Evolutionary conservation across 2,797 vertebrate species (phyloP), one percentile per base, ranked within the genome.

Genomic region (Ctenopoma multispine): DNA sequence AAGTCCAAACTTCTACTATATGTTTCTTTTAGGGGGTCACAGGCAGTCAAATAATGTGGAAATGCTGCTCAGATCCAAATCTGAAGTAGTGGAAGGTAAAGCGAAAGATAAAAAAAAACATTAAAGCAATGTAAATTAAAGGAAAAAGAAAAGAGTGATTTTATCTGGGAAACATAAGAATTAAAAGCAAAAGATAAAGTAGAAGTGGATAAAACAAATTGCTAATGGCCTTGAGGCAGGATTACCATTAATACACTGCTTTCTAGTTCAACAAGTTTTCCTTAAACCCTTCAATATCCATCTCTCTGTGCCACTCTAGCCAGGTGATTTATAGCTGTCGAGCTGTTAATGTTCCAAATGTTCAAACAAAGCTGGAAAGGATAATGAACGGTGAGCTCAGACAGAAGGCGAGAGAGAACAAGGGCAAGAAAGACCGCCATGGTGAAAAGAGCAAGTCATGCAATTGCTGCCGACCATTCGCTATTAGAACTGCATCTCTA

Each of bases 391-490:
- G 53, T 56, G 55, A 71, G 29, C 23, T 50, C 63, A 62, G 47
- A 46, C 40, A 57, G 14, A 57, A 1, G 15, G 43, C 4, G 57
- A 53, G 41, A 46, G n/a, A 64, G 67, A 58, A 69, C 68, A 81
- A 84, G 71, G 51, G 38, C 55, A 56, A 74, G 72, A 53, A 66
- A 72, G 48, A 48, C 57, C 8, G 40, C 44, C 9, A 27, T 14
- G 1, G 21, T 18, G 53, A 78, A 82, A 81, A 75, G 59, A 82
- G 68, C 56, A 80, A 68, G 51, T 60, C 44, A 67, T 61, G 65
- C 81, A 86, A 91, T 90, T 83, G 89, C 84, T 48, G 60, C 61
- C 41, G 74, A 71, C 77, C 62, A 64, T 77, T 71, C 74, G 66
- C 63, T 69, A 69, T 55, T 76, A 48, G 31, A 84, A 63, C 67